Evolutionary conservation across 2,888 invertebrate genomes (phyloP), one percentile per base, ranked within the genome.

Genomic region (Limenitis camilla): DNA sequence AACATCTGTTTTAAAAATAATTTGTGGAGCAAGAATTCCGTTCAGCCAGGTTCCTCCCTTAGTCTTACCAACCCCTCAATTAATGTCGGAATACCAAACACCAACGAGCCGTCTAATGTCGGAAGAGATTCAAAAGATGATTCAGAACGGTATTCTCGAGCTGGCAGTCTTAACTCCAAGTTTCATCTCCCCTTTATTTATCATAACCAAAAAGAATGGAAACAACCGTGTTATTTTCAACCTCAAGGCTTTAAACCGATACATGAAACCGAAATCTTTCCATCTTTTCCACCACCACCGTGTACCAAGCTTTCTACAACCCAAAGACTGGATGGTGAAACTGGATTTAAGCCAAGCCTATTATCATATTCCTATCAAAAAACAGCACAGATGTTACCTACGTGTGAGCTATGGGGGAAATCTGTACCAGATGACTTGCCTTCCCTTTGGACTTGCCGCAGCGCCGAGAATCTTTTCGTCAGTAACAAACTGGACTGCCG

Each of bases 331-430:
- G 60, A 54, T 58, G 55, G 49, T 47, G 11, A 56, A 56, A 28
- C n/a, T 56, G 30, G 58, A 58, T 38, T 30, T 60, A 3, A 52
- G 40, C 32, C 56, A 61, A 27, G 58, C 60, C 7, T 60, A 61
- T 31, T 56, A 52, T 11, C 56, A 60, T 43, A 5, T 58, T 6
- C 56, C 53, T 5, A 52, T 58, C n/a, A n/a, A n/a, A n/a, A n/a
- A n/a, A n/a, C n/a, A n/a, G n/a, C n/a, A n/a, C n/a, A n/a, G n/a
- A n/a, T n/a, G n/a, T n/a, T n/a, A n/a, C n/a, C n/a, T n/a, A n/a
- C n/a, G n/a, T n/a, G n/a, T n/a, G n/a, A n/a, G n/a, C n/a, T n/a
- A n/a, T n/a, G n/a, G n/a, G n/a, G n/a, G n/a, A n/a, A n/a, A n/a
- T n/a, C n/a, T n/a, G n/a, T n/a, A n/a, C n/a, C n/a, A n/a, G n/a